phyloP scores from a whole-genome alignment of 1,140 invertebrate genomes.

The Drosophila oshimai region DNA sequence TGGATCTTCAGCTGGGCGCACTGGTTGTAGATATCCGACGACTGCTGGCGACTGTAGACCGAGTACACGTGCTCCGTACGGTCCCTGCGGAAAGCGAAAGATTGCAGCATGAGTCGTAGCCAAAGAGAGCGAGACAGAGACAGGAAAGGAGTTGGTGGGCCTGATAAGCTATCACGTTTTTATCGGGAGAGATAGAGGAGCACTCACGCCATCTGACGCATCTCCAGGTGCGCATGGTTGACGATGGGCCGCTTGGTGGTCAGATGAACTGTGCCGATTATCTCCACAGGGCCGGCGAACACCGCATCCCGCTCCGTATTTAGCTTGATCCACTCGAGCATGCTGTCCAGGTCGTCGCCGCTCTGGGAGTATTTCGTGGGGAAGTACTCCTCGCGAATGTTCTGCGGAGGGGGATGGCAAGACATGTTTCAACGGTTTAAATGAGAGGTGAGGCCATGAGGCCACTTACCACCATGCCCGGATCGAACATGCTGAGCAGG shows the following conservation, averaged over 20 bases:
- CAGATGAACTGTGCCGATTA: conserved; percentile 77
- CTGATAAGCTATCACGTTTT: neutral
- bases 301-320: conserved; percentile 81
- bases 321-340: conserved; percentile 80
- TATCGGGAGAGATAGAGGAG: too few relatives aligned
- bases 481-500: conserved; percentile 75
- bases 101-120: too few relatives aligned
- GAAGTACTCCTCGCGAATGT: conserved; percentile 75
- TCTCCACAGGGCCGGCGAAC: conserved; percentile 76
- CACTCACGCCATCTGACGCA: conserved; percentile 78
- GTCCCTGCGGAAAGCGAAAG: conserved; percentile 37
- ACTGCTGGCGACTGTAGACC: conserved; percentile 80
- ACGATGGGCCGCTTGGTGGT: conserved; percentile 77
- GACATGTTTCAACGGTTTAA: neutral
- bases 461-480: conserved; percentile 71
- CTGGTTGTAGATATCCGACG: conserved; percentile 80
- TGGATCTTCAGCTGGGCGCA: conserved; percentile 79
- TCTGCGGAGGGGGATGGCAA: conserved; percentile 25
- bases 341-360: conserved; percentile 66
- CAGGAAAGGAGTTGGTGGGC: too few relatives aligned
- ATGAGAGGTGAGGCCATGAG: neutral
- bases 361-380: conserved; percentile 35
- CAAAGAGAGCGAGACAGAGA: neutral
- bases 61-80: conserved; percentile 78
- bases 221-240: conserved; percentile 78